Evolutionary conservation across 2,113 vertebrate genomes (phyloP), one percentile per base, ranked within the genome.

Genomic region (Nesogale talazaci): DNA sequence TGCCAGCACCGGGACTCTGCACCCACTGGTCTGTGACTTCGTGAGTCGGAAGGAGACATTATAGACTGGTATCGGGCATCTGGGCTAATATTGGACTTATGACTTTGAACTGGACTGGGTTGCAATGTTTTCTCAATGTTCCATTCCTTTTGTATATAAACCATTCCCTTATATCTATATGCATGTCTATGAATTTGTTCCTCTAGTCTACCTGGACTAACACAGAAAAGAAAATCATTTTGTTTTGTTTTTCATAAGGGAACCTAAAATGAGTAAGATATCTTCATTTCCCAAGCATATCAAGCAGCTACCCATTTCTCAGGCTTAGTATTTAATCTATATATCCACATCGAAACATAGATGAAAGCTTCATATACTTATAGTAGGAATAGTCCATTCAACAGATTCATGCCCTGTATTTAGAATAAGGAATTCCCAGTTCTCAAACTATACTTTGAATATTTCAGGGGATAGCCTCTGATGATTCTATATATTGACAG

Each of bases 191-290:
- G n/a, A n/a, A n/a, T n/a, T n/a, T n/a, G n/a, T n/a, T n/a, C n/a
- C n/a, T n/a, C n/a, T n/a, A n/a, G n/a, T n/a, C n/a, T n/a, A n/a
- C n/a, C n/a, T n/a, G n/a, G n/a, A n/a, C n/a, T n/a, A n/a, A n/a
- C n/a, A n/a, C n/a, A n/a, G n/a, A n/a, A n/a, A 56, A 79, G 27
- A 75, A 92, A 75, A 90, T 69, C 23, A 67, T 5, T 67, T 7
- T 67, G 90, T 86, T 90, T 86, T 90, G 34, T 86, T 94, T 31
- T 88, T 34, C 40, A 86, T 82, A 82, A 90, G 67, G 81, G 29
- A 80, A 59, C 17, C 69, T 86, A 82, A 86, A 86, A 76, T 65
- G 74, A 76, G 34, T 0, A 40, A 42, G 67, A 74, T 42, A 56
- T 67, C 1, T 86, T 79, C 5, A 74, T 56, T 81, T 92, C 31